Percentiles rank a stretch among this genome's conserved stretches.
These are phyloP conservation scores for Scotopteryx bipunctaria DNA, from an alignment of 2,888 invertebrate genomes.

Conservation along the genomic window DNA sequence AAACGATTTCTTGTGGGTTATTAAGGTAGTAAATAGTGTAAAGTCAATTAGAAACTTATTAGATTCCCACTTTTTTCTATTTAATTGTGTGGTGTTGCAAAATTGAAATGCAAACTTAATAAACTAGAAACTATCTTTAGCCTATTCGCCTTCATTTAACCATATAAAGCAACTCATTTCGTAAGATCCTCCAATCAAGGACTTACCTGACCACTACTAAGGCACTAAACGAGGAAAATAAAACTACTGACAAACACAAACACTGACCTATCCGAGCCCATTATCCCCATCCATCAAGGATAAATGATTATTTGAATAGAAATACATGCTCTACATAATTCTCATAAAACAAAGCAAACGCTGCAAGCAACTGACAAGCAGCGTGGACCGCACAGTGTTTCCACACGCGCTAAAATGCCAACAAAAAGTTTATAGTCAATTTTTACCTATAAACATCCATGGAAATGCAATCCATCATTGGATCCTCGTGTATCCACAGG, in stretches of 20 bases:
- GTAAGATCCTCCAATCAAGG: slow-evolving; percentile 64
- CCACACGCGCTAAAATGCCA: slow-evolving; percentile 52
- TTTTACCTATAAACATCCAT: slow-evolving; percentile 79
- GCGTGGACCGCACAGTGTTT: slow-evolving; percentile 49
- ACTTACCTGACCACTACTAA: slow-evolving; percentile 56
- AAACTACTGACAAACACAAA: slow-evolving; percentile 30
- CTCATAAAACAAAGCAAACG: slow-evolving; percentile 61
- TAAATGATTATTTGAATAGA: slow-evolving; percentile 46
- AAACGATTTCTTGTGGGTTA: background rate
- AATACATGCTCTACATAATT: slow-evolving; percentile 52
- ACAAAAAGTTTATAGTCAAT: slow-evolving; percentile 61
- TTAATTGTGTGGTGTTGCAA: slow-evolving; percentile 13
- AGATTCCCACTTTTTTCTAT: slow-evolving; percentile 23
- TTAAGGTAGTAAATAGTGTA: slow-evolving; percentile 9
- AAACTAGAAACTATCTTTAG: slow-evolving; percentile 4
- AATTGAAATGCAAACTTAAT: background rate
- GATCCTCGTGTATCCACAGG: slow-evolving; percentile 71
- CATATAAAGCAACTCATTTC: slow-evolving; percentile 57
- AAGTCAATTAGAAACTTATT: slow-evolving; percentile 30
- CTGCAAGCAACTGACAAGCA: slow-evolving; percentile 41
- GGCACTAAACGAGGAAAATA: slow-evolving; percentile 55
- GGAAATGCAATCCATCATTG: slow-evolving; percentile 82
- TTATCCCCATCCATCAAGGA: slow-evolving; percentile 43
- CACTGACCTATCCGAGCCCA: background rate
- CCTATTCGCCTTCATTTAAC: slow-evolving; percentile 46